A percentile compares a stretch with the other conserved stretches of the same genome.
phyloP scores from a whole-genome alignment of 2,888 invertebrate genomes.

The Acrocera orbiculus region DNA sequence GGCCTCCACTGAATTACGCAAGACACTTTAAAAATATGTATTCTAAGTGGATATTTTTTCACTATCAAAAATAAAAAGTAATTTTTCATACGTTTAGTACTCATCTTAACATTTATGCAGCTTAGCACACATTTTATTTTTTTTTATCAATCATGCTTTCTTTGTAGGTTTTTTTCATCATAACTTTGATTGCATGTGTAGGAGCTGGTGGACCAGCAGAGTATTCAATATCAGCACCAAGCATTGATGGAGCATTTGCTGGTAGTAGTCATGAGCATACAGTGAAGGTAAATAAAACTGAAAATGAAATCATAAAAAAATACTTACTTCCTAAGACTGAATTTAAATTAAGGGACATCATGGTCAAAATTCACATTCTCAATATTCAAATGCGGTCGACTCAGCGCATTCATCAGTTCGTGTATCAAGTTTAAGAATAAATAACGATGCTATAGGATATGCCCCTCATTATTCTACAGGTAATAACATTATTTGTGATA shows the following conservation, averaged over 20 bases:
- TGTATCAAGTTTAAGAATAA: slow-evolving; percentile 28
- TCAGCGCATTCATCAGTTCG: slow-evolving; percentile 30
- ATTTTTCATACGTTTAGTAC: no score
- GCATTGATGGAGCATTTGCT: slow-evolving; percentile 28
- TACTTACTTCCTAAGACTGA: no score
- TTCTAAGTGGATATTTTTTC: no score
- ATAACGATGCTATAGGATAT: slow-evolving; percentile 23
- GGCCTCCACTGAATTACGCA: no score
- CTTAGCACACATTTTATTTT: no score
- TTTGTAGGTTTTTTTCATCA: no score
- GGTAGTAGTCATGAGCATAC: slow-evolving; percentile 30
- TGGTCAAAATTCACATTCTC: slow-evolving; percentile 30
- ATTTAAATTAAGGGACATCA: slow-evolving; percentile 22
- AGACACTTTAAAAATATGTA: no score
- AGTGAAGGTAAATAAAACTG: slow-evolving; percentile 17
- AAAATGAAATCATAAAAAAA: no score
- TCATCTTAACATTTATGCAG: no score
- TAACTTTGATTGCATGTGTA: slow-evolving; percentile 24
- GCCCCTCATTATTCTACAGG: slow-evolving; percentile 2
- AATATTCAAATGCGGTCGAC: slow-evolving; percentile 29
- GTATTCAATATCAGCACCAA: slow-evolving; percentile 28
- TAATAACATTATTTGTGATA: neutral
- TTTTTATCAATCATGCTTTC: no score
- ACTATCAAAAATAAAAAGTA: no score
- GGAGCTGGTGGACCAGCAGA: slow-evolving; percentile 30